Evolutionary conservation across 2,888 invertebrate genomes (phyloP).

Genomic region (Salticus scenicus): DNA sequence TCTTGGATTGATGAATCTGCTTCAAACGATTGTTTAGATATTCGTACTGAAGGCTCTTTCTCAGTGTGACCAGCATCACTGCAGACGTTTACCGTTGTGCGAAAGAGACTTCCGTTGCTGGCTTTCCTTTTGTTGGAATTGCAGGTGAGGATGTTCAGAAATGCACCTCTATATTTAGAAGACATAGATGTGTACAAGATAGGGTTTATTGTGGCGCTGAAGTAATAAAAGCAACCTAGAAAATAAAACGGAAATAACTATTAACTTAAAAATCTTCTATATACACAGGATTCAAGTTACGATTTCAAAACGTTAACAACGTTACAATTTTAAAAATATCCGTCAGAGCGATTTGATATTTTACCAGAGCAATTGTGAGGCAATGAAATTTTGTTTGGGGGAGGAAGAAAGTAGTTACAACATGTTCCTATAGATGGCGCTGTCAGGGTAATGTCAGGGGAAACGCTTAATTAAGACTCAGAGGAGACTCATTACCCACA

Average conservation of each 20-base stretch:
- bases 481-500: too few relatives aligned
- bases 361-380: too few relatives aligned
- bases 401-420: too few relatives aligned
- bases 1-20: slow-evolving; percentile 4
- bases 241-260: not conserved
- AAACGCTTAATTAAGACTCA: too few relatives aligned
- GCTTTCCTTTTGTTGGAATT: slow-evolving; percentile 19
- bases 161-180: slow-evolving; percentile 92
- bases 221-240: slow-evolving; percentile 90
- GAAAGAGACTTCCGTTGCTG: not conserved
- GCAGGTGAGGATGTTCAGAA: slow-evolving; percentile 81
- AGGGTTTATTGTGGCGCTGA: slow-evolving; percentile 94
- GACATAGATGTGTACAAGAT: slow-evolving; percentile 95
- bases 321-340: not conserved
- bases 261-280: too few relatives aligned
- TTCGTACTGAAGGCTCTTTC: not conserved
- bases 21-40: slow-evolving; percentile 16
- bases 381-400: too few relatives aligned
- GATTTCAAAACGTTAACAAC: too few relatives aligned
- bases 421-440: too few relatives aligned
- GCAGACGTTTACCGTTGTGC: not conserved
- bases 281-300: too few relatives aligned
- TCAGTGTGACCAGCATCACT: not conserved
- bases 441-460: too few relatives aligned
- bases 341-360: too few relatives aligned